Conservation (phyloP, 2,113 vertebrate species). For the Odontesthes bonariensis region DNA sequence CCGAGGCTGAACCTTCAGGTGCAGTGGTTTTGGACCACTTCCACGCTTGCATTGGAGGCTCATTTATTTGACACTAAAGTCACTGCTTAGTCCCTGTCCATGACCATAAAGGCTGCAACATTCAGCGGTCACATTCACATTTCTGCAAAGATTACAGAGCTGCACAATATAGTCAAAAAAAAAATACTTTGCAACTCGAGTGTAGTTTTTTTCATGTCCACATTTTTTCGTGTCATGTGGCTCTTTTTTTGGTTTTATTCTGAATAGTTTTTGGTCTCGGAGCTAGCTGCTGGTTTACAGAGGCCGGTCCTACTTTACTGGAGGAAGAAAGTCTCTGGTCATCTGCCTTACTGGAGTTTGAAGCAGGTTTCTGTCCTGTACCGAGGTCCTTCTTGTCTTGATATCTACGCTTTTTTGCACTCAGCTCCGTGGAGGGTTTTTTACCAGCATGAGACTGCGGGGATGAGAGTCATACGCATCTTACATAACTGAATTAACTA, state of each 20-base stretch:
- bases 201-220: background rate
- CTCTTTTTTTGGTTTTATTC: slow-evolving; percentile 20
- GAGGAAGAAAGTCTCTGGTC: slow-evolving; percentile 43
- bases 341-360: slow-evolving; percentile 61
- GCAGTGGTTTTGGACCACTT: slow-evolving; percentile 14
- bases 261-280: slow-evolving; percentile 18
- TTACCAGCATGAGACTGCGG: slow-evolving; percentile 64
- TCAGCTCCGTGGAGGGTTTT: slow-evolving; percentile 61
- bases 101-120: slow-evolving; percentile 13
- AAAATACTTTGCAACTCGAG: background rate
- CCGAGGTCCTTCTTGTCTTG: slow-evolving; percentile 57
- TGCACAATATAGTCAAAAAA: slow-evolving; percentile 7
- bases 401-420: slow-evolving; percentile 60
- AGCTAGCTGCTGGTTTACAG: slow-evolving; percentile 28
- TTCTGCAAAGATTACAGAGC: slow-evolving; percentile 24
- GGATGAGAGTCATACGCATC: slow-evolving; percentile 66
- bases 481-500: slow-evolving; percentile 64
- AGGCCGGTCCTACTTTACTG: slow-evolving; percentile 37
- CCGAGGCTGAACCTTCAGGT: slow-evolving; percentile 20
- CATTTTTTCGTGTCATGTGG: background rate
- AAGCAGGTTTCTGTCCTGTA: slow-evolving; percentile 48
- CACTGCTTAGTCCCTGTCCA: slow-evolving; percentile 3
- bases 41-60: slow-evolving; percentile 18
- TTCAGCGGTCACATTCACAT: slow-evolving; percentile 36
- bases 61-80: slow-evolving; percentile 36